These are phyloP conservation scores for Cataglyphis altisquamis DNA, from an alignment of 2,888 invertebrate species.

Conservation along the genomic window DNA sequence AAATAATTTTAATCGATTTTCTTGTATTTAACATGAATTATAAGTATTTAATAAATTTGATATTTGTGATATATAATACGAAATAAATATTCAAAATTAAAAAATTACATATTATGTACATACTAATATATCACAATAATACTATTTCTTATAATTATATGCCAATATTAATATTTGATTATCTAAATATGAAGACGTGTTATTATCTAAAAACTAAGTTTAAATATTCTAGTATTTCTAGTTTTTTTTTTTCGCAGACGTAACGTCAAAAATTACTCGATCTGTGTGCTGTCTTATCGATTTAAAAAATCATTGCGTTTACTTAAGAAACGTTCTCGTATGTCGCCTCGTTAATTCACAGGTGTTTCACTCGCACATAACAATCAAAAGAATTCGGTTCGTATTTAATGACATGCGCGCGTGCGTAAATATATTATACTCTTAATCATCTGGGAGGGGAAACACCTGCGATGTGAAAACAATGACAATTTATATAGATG, in stretches of 20 bases:
- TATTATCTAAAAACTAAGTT: slow-evolving; percentile 4
- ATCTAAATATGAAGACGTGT: not conserved
- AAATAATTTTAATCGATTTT: not conserved
- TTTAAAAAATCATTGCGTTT: slow-evolving; percentile 14
- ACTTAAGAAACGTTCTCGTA: not conserved
- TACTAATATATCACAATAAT: no score
- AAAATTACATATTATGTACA: not conserved
- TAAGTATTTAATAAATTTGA: not conserved
- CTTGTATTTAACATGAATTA: not conserved
- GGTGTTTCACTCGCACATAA: slow-evolving; percentile 9
- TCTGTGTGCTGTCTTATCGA: not conserved
- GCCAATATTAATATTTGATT: not conserved
- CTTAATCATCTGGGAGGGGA: slow-evolving; percentile 50
- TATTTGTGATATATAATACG: not conserved
- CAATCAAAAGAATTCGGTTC: not conserved
- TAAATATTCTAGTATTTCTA: not conserved
- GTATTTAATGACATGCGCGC: not conserved
- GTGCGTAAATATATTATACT: slow-evolving; percentile 27
- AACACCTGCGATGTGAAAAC: slow-evolving; percentile 71
- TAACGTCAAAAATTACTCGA: not conserved
- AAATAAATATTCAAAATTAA: not conserved
- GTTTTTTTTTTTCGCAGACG: not conserved
- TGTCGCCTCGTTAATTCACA: not conserved
- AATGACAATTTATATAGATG: slow-evolving; percentile 74
- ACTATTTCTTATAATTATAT: not conserved